Base-by-base conservation (phyloP, 2,113 vertebrate genomes). In the Pseudolaguvia tuberculata region DNA sequence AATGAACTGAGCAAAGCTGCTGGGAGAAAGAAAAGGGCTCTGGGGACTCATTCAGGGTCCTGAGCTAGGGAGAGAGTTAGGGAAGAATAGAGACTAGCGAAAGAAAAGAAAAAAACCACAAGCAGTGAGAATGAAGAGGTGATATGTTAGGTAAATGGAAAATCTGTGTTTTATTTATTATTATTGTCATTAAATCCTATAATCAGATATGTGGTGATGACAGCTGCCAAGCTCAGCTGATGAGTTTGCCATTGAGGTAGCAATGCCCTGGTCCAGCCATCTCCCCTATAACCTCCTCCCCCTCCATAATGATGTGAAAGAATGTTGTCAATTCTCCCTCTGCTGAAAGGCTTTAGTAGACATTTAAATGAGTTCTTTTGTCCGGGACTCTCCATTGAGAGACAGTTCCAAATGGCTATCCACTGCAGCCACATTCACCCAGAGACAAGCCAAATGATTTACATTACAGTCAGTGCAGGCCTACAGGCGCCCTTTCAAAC, bases 321-420 rank as follows among this genome's bases (percentile, higher is more conserved):
- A 92, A 91, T 92, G 91, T 88, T 88, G 88, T 89, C 87, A 85
- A 90, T 91, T 90, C 89, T 86, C 84, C 76, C n/a, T 18, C 52
- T 10, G 75, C 82, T 87, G 88, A 90, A 89, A 91, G 83, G 88
- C 86, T 88, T 89, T 88, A 87, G 88, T 88, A 85, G 86, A 82
- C 88, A 90, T 91, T 90, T 89, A 89, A 89, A 91, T 89, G 70
- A 88, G 86, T 83, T 87, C 86, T 86, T 90, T 91, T 91, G 89
- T 90, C 80, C 85, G 14, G 72, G 68, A 83, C 77, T 71, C 59
- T 85, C 86, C 84, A 88, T 88, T 89, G 85, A 90, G 88, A 70
- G 81, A 86, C 82, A 72, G 84, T 87, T 87, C 84, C 86, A 87
- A 89, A 88, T 85, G 85, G 82, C 86, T 83, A 82, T 88, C 85